Evolutionary conservation across 1,140 invertebrate genomes (phyloP).

Genomic region (Drosophila sturtevanti): DNA sequence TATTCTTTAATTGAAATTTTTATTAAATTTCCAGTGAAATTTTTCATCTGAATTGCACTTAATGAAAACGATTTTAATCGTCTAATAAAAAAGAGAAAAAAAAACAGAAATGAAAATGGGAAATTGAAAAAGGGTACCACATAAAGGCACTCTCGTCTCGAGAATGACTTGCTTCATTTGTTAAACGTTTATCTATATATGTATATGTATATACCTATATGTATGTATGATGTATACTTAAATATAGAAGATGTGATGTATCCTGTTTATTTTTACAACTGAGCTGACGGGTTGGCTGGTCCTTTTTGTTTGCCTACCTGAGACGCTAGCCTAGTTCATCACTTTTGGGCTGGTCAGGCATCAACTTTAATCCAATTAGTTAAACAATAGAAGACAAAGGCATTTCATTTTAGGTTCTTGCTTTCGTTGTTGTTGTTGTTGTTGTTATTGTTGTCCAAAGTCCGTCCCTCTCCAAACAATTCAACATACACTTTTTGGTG

Average conservation of each 20-base stretch:
- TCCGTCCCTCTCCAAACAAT: background rate
- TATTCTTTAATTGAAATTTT: slow-evolving; percentile 37
- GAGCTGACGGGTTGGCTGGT: background rate
- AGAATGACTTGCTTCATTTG: slow-evolving; percentile 5
- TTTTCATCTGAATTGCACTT: slow-evolving; percentile 44
- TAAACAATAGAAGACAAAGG: slow-evolving; percentile 48
- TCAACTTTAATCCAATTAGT: slow-evolving; percentile 73
- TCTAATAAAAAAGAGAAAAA: slow-evolving; percentile 35
- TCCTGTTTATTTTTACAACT: slow-evolving; percentile 5
- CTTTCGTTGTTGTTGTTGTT: slow-evolving; percentile 9
- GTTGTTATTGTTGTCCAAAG: background rate
- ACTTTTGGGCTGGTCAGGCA: slow-evolving; percentile 48
- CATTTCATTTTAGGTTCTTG: slow-evolving; percentile 14
- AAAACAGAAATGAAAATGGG: background rate
- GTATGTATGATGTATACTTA: background rate
- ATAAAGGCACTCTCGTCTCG: background rate
- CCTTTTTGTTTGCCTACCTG: background rate
- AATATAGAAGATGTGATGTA: background rate
- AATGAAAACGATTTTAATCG: slow-evolving; percentile 44
- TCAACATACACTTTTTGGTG: slow-evolving; percentile 13
- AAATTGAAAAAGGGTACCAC: background rate
- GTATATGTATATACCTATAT: no score
- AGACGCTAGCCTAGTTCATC: background rate
- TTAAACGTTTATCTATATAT: background rate
- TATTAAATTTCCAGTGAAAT: slow-evolving; percentile 67